These are phyloP conservation scores for Hemiscyllium ocellatum DNA, from an alignment of 2,113 vertebrate species.

Conservation along the genomic window DNA sequence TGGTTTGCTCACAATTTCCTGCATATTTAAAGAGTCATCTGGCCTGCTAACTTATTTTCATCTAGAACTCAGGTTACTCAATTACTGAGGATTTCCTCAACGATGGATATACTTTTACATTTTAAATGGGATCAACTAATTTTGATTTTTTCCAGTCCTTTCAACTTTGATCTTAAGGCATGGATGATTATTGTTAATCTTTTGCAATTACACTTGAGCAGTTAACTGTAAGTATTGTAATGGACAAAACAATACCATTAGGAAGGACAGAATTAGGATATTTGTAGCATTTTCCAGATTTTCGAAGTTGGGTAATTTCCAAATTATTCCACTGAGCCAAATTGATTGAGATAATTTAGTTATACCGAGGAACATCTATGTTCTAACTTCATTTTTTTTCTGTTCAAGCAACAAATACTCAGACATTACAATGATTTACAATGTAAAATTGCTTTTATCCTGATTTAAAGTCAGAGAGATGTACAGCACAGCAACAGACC, in stretches of 20 bases:
- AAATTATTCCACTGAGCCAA: too few relatives aligned
- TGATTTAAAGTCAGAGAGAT: neutral
- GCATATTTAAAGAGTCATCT: neutral
- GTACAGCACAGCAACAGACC: too few relatives aligned
- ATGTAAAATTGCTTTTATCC: neutral
- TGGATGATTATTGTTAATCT: neutral
- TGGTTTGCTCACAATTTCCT: neutral
- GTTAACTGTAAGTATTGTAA: neutral
- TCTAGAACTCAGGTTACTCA: neutral
- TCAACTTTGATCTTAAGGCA: neutral
- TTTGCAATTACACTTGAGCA: neutral
- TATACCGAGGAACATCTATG: too few relatives aligned
- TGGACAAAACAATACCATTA: neutral
- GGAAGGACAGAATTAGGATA: neutral
- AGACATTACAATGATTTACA: neutral
- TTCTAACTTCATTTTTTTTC: neutral
- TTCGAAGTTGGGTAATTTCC: neutral
- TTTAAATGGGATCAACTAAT: neutral
- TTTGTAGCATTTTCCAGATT: neutral
- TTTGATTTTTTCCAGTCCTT: neutral
- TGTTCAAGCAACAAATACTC: neutral
- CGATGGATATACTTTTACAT: neutral
- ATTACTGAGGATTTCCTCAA: neutral
- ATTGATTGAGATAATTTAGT: too few relatives aligned
- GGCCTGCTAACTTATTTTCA: neutral